Conservation (phyloP, 2,797 vertebrate genomes). For the Xerus rutilus region DNA sequence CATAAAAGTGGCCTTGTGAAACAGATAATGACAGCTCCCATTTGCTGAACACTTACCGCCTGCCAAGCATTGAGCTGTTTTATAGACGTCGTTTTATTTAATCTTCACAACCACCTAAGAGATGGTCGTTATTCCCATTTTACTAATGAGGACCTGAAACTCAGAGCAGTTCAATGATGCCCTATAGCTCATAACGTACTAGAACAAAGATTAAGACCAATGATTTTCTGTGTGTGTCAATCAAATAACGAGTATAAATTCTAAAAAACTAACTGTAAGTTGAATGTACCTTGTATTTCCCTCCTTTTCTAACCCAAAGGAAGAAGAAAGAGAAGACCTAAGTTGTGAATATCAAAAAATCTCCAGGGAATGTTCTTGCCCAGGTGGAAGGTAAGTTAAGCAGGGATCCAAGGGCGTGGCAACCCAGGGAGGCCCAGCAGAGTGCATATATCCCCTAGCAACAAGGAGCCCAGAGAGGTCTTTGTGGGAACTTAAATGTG, state of each 20-base stretch:
- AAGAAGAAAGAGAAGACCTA: not conserved
- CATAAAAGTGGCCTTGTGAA: slow-evolving; percentile 20
- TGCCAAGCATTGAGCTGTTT: not conserved
- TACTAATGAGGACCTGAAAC: not conserved
- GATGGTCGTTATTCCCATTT: not conserved
- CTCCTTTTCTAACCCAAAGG: not conserved
- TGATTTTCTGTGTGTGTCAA: not conserved
- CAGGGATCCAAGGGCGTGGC: not conserved
- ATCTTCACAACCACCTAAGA: not conserved
- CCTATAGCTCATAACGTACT: not conserved
- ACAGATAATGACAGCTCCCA: not conserved
- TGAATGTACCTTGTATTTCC: not conserved
- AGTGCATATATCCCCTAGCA: not conserved
- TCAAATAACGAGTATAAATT: not conserved
- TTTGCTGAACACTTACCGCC: not conserved
- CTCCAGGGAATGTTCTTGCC: not conserved
- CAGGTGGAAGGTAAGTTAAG: not conserved
- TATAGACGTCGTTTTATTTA: slow-evolving; percentile 34
- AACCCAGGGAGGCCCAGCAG: not conserved
- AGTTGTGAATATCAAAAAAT: not conserved
- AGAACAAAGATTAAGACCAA: not conserved
- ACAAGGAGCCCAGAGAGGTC: not conserved
- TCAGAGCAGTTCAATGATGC: not conserved
- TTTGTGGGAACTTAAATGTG: not conserved
- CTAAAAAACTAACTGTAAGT: not conserved